A percentile compares a stretch with the other conserved stretches of the same genome.
phyloP scores from a whole-genome alignment of 2,888 invertebrate species.

The Amorpha juglandis region DNA sequence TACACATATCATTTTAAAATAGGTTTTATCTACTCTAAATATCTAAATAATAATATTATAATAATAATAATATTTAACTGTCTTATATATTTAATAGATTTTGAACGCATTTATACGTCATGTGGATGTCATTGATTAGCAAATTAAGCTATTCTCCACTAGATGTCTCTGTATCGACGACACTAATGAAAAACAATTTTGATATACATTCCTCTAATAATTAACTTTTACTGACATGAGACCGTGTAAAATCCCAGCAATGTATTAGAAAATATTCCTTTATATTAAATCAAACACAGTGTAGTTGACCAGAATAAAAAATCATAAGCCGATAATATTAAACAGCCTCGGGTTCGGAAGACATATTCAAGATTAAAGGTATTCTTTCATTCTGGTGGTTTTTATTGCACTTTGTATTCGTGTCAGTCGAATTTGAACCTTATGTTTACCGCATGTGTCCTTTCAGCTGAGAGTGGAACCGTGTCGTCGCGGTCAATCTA shows the following conservation, averaged over 20 bases:
- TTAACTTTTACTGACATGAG: neutral
- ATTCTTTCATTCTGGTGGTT: conserved; percentile 41
- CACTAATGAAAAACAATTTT: neutral
- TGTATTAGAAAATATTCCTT: neutral
- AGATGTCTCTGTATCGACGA: conserved; percentile 1
- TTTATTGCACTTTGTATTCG: conserved; percentile 41
- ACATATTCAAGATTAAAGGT: conserved; percentile 30
- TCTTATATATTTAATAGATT: neutral
- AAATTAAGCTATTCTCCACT: neutral
- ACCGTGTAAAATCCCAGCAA: neutral
- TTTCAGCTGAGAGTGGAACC: conserved; percentile 80
- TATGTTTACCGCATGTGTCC: conserved; percentile 81
- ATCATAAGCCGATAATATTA: conserved; percentile 38
- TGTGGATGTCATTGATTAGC: conserved; percentile 20
- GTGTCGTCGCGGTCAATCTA: conserved; percentile 80
- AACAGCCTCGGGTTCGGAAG: conserved; percentile 29
- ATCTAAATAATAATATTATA: no score
- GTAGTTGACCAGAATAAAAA: neutral
- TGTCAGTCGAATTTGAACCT: conserved; percentile 77
- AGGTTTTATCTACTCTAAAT: no score
- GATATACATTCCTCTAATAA: neutral
- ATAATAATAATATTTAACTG: no score
- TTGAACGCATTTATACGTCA: conserved; percentile 7
- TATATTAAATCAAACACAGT: no score
- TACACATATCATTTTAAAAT: no score